A percentile compares a stretch with the other conserved stretches of the same genome.
Evolutionary conservation across 2,113 vertebrate species (phyloP).

Genomic region (Rhinichthys klamathensis): DNA sequence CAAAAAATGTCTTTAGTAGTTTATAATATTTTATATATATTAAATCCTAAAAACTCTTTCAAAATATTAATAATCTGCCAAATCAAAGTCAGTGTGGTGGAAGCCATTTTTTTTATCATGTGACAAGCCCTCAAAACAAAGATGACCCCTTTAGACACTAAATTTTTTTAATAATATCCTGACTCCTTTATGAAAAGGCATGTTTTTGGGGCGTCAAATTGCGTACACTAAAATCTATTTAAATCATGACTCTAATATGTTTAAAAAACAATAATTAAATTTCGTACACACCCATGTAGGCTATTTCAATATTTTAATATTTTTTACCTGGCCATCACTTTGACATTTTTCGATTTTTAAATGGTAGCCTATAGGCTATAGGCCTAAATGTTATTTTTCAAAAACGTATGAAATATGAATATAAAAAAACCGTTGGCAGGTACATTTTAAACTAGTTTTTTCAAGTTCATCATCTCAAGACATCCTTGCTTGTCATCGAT

Average conservation of each 20-base stretch:
- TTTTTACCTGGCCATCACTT: neutral
- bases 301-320: neutral
- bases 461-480: neutral
- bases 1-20: neutral
- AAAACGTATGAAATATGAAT: neutral
- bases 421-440: too few relatives aligned
- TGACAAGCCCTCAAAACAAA: neutral
- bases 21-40: neutral
- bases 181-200: neutral
- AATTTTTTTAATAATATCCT: neutral
- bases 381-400: neutral
- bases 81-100: neutral
- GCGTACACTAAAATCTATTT: neutral
- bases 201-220: neutral
- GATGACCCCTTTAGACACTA: neutral
- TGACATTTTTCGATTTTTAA: neutral
- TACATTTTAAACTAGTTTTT: neutral
- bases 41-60: neutral
- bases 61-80: neutral
- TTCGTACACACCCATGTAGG: neutral
- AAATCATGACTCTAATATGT: neutral
- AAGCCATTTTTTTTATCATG: neutral
- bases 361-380: neutral
- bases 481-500: neutral
- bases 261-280: neutral